These are phyloP conservation scores for Eurypyga helias DNA, from an alignment of 2,113 vertebrate genomes.

Conservation along the genomic window DNA sequence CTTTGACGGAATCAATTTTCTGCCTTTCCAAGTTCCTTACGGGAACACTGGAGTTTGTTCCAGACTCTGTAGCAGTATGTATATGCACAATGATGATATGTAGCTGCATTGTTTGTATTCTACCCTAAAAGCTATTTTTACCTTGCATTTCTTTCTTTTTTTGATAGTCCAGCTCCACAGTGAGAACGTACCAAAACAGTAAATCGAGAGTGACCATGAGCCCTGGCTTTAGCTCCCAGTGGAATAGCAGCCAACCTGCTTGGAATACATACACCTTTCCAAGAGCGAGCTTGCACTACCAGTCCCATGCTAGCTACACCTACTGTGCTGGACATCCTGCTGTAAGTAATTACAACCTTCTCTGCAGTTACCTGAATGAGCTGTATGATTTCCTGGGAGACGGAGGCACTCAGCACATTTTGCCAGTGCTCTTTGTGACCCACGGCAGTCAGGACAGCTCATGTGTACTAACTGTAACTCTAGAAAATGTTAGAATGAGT, in stretches of 20 bases:
- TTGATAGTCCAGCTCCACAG: constrained; percentile 83
- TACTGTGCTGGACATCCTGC: constrained; percentile 83
- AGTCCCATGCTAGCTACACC: constrained; percentile 83
- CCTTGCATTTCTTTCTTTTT: constrained; percentile 71
- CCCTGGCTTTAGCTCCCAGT: constrained; percentile 82
- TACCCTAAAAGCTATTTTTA: constrained; percentile 55
- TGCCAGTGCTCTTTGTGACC: background rate
- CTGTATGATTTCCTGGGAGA: background rate
- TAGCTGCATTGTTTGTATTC: constrained; percentile 25
- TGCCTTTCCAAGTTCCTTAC: background rate
- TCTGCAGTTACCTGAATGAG: background rate
- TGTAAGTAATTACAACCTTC: constrained; percentile 79
- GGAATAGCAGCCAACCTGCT: constrained; percentile 80
- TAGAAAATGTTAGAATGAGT: background rate
- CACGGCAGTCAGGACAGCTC: background rate
- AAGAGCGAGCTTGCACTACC: constrained; percentile 83
- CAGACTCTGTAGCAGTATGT: background rate
- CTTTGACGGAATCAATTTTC: background rate
- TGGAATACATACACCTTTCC: constrained; percentile 83
- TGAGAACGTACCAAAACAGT: constrained; percentile 84
- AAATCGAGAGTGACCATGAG: constrained; percentile 83
- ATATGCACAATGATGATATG: background rate
- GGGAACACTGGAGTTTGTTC: background rate
- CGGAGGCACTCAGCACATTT: background rate
- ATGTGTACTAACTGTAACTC: background rate